Percentiles rank a stretch among this genome's conserved stretches.
Conservation (phyloP, 2,888 invertebrate genomes). For the Aspidiotus rigidus region DNA sequence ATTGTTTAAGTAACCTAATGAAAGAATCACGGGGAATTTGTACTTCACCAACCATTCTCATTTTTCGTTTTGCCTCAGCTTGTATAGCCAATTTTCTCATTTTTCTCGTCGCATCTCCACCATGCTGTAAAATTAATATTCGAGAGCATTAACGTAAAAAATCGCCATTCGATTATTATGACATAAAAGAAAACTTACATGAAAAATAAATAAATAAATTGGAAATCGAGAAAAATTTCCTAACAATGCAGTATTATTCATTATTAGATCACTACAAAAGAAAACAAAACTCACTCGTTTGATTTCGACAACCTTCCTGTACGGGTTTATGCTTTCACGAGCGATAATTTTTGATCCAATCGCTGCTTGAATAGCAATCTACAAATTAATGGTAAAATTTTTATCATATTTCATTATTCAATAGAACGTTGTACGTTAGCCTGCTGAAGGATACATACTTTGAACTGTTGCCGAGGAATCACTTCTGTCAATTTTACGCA, state of each 20-base stretch:
- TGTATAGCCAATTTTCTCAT: slow-evolving; percentile 84
- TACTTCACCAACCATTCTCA: slow-evolving; percentile 85
- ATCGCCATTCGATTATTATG: too few relatives aligned
- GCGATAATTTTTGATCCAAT: slow-evolving; percentile 70
- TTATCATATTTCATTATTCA: neutral
- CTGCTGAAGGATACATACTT: slow-evolving; percentile 38
- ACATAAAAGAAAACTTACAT: too few relatives aligned
- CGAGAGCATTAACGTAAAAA: neutral
- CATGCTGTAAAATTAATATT: slow-evolving; percentile 56
- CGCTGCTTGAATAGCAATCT: slow-evolving; percentile 78
- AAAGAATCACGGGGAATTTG: slow-evolving; percentile 87
- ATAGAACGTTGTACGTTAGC: neutral
- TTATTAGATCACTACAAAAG: neutral
- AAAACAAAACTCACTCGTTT: slow-evolving; percentile 62
- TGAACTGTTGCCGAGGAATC: slow-evolving; percentile 80
- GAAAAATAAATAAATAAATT: too few relatives aligned
- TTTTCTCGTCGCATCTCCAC: slow-evolving; percentile 80
- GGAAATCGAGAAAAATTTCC: neutral
- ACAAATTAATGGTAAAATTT: neutral
- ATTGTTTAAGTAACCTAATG: slow-evolving; percentile 74
- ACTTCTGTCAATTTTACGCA: slow-evolving; percentile 67
- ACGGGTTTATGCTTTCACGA: slow-evolving; percentile 75
- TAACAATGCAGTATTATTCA: neutral
- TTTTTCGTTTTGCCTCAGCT: slow-evolving; percentile 85
- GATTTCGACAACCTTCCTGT: slow-evolving; percentile 84